Conservation (phyloP, 2,113 vertebrate species). For the Cebus imitator region DNA sequence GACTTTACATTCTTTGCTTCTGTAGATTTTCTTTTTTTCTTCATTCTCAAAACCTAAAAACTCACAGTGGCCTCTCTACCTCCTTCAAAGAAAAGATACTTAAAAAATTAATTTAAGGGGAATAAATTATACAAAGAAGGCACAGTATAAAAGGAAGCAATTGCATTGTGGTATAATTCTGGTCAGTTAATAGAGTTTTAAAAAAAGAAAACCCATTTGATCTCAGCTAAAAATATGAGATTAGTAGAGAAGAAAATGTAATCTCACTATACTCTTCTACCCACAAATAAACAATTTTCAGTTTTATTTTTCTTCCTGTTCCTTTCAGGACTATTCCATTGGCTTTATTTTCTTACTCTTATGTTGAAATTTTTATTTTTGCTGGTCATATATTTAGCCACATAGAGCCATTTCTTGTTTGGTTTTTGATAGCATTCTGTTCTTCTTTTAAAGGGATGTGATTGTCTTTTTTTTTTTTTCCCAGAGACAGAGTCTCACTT, state of each 20-base stretch:
- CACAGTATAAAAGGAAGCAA: neutral
- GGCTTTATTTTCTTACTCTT: neutral
- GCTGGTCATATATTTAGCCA: neutral
- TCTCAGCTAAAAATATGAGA: neutral
- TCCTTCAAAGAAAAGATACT: slow-evolving; percentile 31
- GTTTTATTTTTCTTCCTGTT: neutral
- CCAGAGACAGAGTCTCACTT: too few species aligned
- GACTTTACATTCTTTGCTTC: neutral
- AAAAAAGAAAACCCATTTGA: neutral
- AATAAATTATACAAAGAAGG: neutral
- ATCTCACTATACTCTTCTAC: neutral
- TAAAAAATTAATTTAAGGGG: slow-evolving; percentile 22
- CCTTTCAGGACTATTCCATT: neutral
- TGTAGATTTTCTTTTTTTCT: neutral
- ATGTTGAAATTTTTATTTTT: slow-evolving; percentile 37
- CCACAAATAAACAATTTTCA: neutral
- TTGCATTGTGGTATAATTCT: slow-evolving; percentile 12
- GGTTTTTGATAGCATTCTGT: neutral
- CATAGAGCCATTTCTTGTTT: neutral
- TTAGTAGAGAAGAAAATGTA: slow-evolving; percentile 2
- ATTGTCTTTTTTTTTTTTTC: neutral
- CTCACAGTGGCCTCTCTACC: neutral
- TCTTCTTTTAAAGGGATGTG: neutral
- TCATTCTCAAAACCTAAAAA: neutral
- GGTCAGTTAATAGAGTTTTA: neutral